These are phyloP conservation scores for Ctenomys sociabilis DNA, from an alignment of 2,113 vertebrate genomes.

Conservation along the genomic window DNA sequence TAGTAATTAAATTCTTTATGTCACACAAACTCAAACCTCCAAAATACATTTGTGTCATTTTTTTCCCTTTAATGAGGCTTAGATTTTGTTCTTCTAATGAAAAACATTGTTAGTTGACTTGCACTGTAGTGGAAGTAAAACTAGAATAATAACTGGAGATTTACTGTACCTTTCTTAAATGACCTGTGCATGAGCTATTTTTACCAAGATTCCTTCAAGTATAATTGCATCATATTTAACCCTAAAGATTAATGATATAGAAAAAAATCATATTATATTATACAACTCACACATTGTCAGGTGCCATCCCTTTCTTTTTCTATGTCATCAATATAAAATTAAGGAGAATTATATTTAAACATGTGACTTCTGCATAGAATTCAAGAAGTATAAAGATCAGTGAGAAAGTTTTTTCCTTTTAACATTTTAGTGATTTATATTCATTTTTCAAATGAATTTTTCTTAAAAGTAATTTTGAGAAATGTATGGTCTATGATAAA, in stretches of 20 bases:
- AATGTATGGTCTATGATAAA: background rate
- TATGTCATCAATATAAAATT: background rate
- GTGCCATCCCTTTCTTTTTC: background rate
- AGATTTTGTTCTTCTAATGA: background rate
- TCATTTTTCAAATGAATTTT: background rate
- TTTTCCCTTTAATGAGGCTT: background rate
- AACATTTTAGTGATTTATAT: background rate
- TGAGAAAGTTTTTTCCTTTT: background rate
- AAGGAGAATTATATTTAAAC: background rate
- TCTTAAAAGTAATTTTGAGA: background rate
- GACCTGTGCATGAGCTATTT: background rate
- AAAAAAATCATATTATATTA: background rate
- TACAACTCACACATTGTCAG: background rate
- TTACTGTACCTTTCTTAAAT: background rate
- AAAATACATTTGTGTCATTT: background rate
- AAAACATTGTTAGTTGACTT: constrained; percentile 19
- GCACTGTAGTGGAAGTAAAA: background rate
- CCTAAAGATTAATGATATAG: background rate
- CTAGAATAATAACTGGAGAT: background rate
- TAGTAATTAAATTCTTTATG: background rate
- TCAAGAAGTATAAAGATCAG: background rate
- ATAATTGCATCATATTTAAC: background rate
- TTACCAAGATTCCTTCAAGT: background rate
- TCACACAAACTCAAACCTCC: background rate
- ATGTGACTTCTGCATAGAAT: background rate